Conservation (phyloP, 2,888 invertebrate species). For the Scaptomyza reducta region DNA sequence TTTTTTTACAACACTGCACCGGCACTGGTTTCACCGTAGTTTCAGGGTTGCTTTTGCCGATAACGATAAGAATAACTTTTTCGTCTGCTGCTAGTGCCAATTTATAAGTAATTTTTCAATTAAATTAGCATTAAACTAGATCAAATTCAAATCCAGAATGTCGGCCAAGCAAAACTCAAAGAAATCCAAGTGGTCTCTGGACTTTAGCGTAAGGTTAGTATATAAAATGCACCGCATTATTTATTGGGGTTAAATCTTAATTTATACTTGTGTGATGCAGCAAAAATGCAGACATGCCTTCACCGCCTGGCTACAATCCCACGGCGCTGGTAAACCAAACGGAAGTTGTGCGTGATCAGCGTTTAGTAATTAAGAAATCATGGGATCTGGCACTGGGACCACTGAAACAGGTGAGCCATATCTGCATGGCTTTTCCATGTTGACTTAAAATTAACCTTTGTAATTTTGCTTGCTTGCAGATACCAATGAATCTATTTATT, state of each 20-base stretch:
- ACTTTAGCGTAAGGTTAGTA: conserved; percentile 86
- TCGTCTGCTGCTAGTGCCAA: conserved; percentile 29
- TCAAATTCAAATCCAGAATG: conserved; percentile 64
- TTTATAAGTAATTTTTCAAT: conserved; percentile 53
- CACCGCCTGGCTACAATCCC: conserved; percentile 94
- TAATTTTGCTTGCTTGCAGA: conserved; percentile 58
- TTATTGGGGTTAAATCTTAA: conserved; percentile 4
- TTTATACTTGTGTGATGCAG: conserved; percentile 44
- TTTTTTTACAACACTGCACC: conserved; percentile 16
- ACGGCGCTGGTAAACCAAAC: conserved; percentile 89
- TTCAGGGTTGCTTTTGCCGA: conserved; percentile 40
- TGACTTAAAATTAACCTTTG: background rate
- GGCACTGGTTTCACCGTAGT: background rate
- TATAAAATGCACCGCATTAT: background rate
- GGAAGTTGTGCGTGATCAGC: conserved; percentile 93
- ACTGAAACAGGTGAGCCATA: conserved; percentile 89
- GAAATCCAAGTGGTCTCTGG: conserved; percentile 88
- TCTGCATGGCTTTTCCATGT: background rate
- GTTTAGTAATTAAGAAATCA: conserved; percentile 95
- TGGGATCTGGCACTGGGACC: conserved; percentile 99
- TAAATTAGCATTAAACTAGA: conserved; percentile 35
- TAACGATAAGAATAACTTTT: conserved; percentile 36
- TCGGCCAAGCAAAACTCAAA: conserved; percentile 81
- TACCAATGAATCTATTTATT: conserved; percentile 99
- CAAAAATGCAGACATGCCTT: conserved; percentile 87